These are phyloP conservation scores for Romanogobio albipinnatus DNA, from an alignment of 2,113 vertebrate species.

Conservation along the genomic window DNA sequence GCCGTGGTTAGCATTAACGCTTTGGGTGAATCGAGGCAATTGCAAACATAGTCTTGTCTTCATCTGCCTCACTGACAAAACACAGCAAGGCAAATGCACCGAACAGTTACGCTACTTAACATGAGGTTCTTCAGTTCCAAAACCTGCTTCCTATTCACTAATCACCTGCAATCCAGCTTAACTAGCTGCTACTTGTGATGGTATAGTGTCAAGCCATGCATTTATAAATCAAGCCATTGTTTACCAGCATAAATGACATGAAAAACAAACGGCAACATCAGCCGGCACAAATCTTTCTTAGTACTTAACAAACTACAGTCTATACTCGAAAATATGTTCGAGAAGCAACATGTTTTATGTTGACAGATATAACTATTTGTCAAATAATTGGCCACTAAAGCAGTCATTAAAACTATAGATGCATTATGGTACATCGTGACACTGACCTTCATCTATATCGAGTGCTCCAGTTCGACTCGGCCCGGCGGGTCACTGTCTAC, in stretches of 20 bases:
- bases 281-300: background rate
- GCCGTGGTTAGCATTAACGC: slow-evolving; percentile 50
- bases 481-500: slow-evolving; percentile 53
- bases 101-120: background rate
- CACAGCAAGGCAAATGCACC: background rate
- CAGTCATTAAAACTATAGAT: background rate
- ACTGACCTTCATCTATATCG: slow-evolving; percentile 65
- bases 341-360: background rate
- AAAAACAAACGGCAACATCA: slow-evolving; percentile 4
- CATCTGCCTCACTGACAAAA: slow-evolving; percentile 41
- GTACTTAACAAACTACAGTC: background rate
- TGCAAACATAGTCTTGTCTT: slow-evolving; percentile 52
- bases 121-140: background rate
- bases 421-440: background rate
- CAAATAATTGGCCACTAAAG: background rate
- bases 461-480: slow-evolving; percentile 42
- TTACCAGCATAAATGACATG: background rate
- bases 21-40: slow-evolving; percentile 57
- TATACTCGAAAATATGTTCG: background rate
- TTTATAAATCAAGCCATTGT: background rate
- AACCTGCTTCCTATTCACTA: background rate
- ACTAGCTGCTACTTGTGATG: background rate
- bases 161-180: background rate
- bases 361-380: background rate
- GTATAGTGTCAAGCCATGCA: background rate